Base-by-base conservation (phyloP, 2,113 vertebrate species). In the Hippocampus zosterae region DNA sequence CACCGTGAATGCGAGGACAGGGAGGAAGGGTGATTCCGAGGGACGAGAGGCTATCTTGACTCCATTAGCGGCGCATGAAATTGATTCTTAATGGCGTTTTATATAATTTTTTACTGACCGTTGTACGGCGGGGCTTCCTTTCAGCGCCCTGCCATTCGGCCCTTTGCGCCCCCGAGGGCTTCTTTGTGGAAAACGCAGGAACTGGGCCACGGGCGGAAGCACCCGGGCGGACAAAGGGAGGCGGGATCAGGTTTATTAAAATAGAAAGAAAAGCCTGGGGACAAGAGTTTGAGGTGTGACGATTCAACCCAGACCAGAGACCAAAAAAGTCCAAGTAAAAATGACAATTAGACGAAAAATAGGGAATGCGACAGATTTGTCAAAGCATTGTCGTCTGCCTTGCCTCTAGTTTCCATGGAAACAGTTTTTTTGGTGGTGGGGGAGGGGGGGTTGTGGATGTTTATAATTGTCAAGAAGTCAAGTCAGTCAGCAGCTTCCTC, bases 1-100 rank as follows among this genome's bases (percentile, higher is more conserved):
- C 25, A 59, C 56, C 25, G 55, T 11, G 55, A n/a, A 25, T 11
- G 53, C 2, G 21, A 37, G 16, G 56, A 29, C 25, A 23, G 23
- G n/a, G 21, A 23, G 53, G 56, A 3, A 23, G 56, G 56, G 56
- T 6, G 53, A 9, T 21, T 53, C 10, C 21, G 68, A 13, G 52
- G 55, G 55, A 74, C 42, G 40, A 63, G 25, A 15, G 53, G 57
- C 75, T 80, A 83, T 86, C 76, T 85, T 88, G 88, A 76, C 78
- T 82, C 88, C 83, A 91, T 91, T 90, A 88, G 19, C 55, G 74
- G 65, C 52, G 74, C 63, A 65, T 80, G 76, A 78, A 91, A 89
- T 81, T 84, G 81, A 85, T 84, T 87, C 75, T 82, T 90, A 91
- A 90, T 85, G 83, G 78, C 33, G 16, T 66, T n/a, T n/a, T n/a